These are phyloP conservation scores for Tarsius wallacei DNA, from an alignment of 2,797 vertebrate genomes.

Conservation along the genomic window DNA sequence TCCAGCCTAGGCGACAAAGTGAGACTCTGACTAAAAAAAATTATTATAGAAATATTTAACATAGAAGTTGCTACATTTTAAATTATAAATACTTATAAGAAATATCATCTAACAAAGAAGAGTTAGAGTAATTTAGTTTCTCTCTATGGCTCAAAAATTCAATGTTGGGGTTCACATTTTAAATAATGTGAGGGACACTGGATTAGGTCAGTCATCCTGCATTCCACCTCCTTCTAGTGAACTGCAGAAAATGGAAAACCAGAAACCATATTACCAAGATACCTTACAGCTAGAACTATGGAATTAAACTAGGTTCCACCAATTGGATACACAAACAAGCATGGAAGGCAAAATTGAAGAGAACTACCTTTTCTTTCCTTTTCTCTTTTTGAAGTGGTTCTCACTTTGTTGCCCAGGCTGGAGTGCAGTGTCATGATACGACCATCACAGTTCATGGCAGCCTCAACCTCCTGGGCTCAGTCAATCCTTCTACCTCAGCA, in stretches of 20 bases:
- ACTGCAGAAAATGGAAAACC: not conserved
- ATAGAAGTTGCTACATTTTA: not conserved
- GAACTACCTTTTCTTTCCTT: not conserved
- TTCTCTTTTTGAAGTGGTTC: too few relatives aligned
- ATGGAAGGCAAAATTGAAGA: not conserved
- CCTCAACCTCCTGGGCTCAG: too few relatives aligned
- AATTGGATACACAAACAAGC: not conserved
- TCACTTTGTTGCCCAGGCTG: too few relatives aligned
- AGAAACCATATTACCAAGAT: not conserved
- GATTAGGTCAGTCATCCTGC: not conserved
- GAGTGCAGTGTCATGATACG: too few relatives aligned
- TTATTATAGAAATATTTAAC: not conserved
- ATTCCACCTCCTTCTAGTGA: not conserved
- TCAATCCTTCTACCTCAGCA: too few relatives aligned
- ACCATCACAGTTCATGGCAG: too few relatives aligned
- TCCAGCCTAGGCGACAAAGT: too few relatives aligned
- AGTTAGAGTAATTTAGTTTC: not conserved
- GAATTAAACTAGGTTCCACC: not conserved
- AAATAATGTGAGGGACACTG: not conserved
- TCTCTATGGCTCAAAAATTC: not conserved
- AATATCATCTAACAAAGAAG: not conserved
- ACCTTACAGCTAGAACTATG: not conserved
- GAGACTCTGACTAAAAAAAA: too few relatives aligned
- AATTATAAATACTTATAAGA: not conserved
- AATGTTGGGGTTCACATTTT: not conserved